phyloP scores from a whole-genome alignment of 2,113 vertebrate genomes.

The Gymnarchus niloticus region DNA sequence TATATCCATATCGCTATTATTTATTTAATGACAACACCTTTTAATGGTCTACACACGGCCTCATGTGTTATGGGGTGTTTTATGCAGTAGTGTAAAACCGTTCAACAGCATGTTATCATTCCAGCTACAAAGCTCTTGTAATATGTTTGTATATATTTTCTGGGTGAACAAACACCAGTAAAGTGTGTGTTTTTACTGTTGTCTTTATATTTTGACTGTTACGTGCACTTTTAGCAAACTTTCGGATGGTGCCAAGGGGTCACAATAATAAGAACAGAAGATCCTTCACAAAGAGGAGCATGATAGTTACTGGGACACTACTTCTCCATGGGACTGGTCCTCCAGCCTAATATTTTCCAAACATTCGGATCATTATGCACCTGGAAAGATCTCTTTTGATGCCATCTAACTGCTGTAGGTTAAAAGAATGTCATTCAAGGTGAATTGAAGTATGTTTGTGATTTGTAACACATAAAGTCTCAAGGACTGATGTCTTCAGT shows the following conservation, averaged over 20 bases:
- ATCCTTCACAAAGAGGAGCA: not conserved
- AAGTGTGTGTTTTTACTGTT: too few species aligned
- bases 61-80: not conserved
- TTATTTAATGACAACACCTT: too few species aligned
- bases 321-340: not conserved
- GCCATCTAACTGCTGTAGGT: too few species aligned
- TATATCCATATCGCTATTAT: not conserved
- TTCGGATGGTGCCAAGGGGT: not conserved
- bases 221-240: not conserved
- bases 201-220: too few species aligned
- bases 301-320: not conserved
- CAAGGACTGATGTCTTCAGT: too few species aligned
- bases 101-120: not conserved
- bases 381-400: too few species aligned
- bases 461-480: too few species aligned
- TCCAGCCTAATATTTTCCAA: not conserved
- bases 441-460: too few species aligned
- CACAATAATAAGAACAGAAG: not conserved
- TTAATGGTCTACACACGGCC: not conserved
- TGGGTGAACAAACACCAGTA: too few species aligned
- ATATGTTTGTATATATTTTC: not conserved
- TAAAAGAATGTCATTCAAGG: too few species aligned
- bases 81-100: not conserved
- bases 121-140: not conserved
- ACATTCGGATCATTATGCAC: not conserved